Conservation (phyloP, 2,888 invertebrate species). For the Boloria selene region DNA sequence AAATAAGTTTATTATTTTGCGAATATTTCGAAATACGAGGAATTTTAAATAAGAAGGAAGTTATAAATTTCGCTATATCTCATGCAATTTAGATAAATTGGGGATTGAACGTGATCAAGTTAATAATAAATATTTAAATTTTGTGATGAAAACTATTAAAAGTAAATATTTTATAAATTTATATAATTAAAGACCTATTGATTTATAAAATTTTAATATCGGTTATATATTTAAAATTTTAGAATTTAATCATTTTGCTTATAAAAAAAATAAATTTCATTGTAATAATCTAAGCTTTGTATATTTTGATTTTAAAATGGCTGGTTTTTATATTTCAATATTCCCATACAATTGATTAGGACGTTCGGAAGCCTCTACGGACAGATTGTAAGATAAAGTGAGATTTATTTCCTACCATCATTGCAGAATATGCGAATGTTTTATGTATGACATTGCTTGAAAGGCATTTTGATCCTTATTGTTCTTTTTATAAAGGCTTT, state of each 20-base stretch:
- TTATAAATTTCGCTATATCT: slow-evolving; percentile 12
- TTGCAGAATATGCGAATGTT: slow-evolving; percentile 21
- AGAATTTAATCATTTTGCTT: too few species aligned
- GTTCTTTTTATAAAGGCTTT: slow-evolving; percentile 22
- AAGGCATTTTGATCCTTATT: slow-evolving; percentile 22
- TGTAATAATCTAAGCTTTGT: background rate
- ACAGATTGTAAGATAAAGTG: slow-evolving; percentile 35
- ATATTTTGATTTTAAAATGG: background rate
- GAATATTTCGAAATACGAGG: too few species aligned
- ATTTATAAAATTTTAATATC: too few species aligned
- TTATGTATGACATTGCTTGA: slow-evolving; percentile 24
- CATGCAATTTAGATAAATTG: slow-evolving; percentile 28
- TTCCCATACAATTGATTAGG: slow-evolving; percentile 34
- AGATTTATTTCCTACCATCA: slow-evolving; percentile 33
- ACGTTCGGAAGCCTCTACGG: slow-evolving; percentile 29
- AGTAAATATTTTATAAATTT: background rate
- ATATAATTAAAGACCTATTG: background rate
- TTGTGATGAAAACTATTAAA: background rate
- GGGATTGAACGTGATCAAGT: slow-evolving; percentile 19
- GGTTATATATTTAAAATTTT: too few species aligned
- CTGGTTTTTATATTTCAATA: slow-evolving; percentile 22
- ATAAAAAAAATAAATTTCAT: too few species aligned
- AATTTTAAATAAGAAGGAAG: slow-evolving; percentile 4
- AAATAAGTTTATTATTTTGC: too few species aligned
- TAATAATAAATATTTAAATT: slow-evolving; percentile 6